These are phyloP conservation scores for Argentina silus DNA, from an alignment of 2,797 vertebrate species.

Conservation along the genomic window DNA sequence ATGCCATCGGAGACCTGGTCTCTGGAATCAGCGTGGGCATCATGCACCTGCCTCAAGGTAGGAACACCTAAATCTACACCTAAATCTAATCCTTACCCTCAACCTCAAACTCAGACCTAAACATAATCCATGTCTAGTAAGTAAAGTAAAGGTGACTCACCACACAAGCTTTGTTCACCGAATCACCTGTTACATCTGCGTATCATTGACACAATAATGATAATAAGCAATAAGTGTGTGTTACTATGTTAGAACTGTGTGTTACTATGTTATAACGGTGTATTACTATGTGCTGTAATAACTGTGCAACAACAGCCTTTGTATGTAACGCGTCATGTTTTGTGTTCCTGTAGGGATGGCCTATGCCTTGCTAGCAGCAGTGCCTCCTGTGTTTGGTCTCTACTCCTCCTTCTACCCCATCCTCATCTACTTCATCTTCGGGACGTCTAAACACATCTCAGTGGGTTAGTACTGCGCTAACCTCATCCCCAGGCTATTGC, in stretches of 20 bases:
- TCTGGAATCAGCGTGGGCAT: slow-evolving; percentile 92
- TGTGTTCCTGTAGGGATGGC: slow-evolving; percentile 70
- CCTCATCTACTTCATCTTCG: slow-evolving; percentile 90
- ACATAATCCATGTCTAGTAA: no score
- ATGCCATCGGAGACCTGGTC: slow-evolving; percentile 85
- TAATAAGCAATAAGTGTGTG: neutral
- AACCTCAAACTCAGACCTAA: neutral
- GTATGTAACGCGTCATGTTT: neutral
- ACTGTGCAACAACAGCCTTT: neutral
- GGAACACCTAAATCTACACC: slow-evolving; percentile 21
- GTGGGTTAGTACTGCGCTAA: slow-evolving; percentile 63
- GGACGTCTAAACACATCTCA: slow-evolving; percentile 90
- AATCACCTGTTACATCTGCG: no score
- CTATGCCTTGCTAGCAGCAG: slow-evolving; percentile 79
- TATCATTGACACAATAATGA: no score
- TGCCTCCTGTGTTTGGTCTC: slow-evolving; percentile 77
- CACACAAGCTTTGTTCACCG: no score
- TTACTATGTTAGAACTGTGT: no score
- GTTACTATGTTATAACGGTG: no score
- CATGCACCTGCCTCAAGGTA: slow-evolving; percentile 87
- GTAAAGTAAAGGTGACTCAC: neutral
- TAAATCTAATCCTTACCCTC: neutral
- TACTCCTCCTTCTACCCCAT: slow-evolving; percentile 89
- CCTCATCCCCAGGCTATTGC: neutral
- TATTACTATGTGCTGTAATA: no score